Conservation (phyloP, 2,888 invertebrate genomes). For the Drosophila aldrichi region DNA sequence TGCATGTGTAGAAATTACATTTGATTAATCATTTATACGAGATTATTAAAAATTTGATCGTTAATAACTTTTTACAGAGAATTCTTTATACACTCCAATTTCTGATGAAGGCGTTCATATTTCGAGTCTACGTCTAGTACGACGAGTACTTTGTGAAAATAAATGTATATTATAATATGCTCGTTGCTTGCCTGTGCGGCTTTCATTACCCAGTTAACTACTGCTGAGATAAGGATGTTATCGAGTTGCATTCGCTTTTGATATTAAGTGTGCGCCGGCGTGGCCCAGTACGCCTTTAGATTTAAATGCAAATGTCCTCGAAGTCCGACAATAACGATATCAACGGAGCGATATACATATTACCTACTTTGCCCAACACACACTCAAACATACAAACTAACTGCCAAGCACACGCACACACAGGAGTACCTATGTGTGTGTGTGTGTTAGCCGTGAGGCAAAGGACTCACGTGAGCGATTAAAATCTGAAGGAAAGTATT, state of each 20-base stretch:
- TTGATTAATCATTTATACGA: too few relatives aligned
- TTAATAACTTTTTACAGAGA: too few relatives aligned
- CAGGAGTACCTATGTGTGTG: constrained; percentile 10
- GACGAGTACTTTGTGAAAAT: neutral
- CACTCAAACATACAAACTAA: constrained; percentile 2
- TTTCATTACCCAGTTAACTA: constrained; percentile 17
- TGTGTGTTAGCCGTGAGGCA: constrained; percentile 24
- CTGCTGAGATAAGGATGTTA: constrained; percentile 30
- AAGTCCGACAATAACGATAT: constrained; percentile 52
- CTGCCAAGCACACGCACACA: constrained; percentile 15
- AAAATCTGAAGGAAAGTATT: constrained; percentile 80
- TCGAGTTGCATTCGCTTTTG: constrained; percentile 26
- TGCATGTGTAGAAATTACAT: too few relatives aligned
- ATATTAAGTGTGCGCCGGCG: constrained; percentile 2
- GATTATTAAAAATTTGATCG: too few relatives aligned
- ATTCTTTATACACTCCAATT: too few relatives aligned
- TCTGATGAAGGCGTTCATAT: too few relatives aligned
- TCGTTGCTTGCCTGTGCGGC: neutral
- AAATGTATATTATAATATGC: neutral
- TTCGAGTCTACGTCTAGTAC: neutral
- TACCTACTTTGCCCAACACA: constrained; percentile 57
- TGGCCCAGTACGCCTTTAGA: constrained; percentile 37
- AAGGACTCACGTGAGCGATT: constrained; percentile 79
- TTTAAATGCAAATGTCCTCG: constrained; percentile 64
- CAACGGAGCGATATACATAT: constrained; percentile 71